Conservation (phyloP, 1,140 invertebrate genomes). For the Lordiphosa collinella region DNA sequence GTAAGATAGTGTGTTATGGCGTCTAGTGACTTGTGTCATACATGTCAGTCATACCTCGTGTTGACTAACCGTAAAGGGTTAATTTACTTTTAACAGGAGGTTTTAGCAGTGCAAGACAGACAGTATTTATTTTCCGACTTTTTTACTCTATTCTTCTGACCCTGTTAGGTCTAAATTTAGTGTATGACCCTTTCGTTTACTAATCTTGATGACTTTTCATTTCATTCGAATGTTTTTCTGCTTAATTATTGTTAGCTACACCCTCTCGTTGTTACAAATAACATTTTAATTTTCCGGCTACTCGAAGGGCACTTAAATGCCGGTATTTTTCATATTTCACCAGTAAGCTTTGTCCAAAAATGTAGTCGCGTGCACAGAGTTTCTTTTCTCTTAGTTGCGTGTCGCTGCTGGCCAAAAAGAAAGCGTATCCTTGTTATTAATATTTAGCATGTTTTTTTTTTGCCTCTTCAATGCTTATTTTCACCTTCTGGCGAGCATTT, state of each 20-base stretch:
- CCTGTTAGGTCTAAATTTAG: too few species aligned
- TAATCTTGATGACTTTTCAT: too few species aligned
- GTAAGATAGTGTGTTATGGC: slow-evolving; percentile 54
- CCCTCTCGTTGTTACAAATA: background rate
- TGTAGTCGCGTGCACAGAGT: slow-evolving; percentile 26
- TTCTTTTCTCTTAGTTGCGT: background rate
- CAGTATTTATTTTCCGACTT: too few species aligned
- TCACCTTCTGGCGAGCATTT: slow-evolving; percentile 30
- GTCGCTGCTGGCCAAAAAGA: background rate
- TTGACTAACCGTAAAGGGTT: slow-evolving; percentile 6
- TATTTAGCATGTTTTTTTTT: slow-evolving; percentile 40
- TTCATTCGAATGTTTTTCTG: slow-evolving; percentile 22
- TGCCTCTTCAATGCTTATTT: slow-evolving; percentile 29
- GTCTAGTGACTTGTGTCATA: slow-evolving; percentile 55
- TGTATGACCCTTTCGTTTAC: too few species aligned
- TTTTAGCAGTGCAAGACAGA: too few species aligned
- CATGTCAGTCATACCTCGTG: slow-evolving; percentile 39
- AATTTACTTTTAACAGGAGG: too few species aligned
- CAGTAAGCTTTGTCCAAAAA: slow-evolving; percentile 16
- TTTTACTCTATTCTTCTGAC: too few species aligned
- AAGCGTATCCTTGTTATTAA: slow-evolving; percentile 43
- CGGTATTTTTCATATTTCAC: slow-evolving; percentile 21
- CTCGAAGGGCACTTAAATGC: slow-evolving; percentile 41
- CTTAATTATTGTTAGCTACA: slow-evolving; percentile 18
- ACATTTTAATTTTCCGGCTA: slow-evolving; percentile 30